A percentile compares a stretch with the other conserved stretches of the same genome.
phyloP scores from a whole-genome alignment of 2,113 vertebrate species.

The Dolichotis patagonum region DNA sequence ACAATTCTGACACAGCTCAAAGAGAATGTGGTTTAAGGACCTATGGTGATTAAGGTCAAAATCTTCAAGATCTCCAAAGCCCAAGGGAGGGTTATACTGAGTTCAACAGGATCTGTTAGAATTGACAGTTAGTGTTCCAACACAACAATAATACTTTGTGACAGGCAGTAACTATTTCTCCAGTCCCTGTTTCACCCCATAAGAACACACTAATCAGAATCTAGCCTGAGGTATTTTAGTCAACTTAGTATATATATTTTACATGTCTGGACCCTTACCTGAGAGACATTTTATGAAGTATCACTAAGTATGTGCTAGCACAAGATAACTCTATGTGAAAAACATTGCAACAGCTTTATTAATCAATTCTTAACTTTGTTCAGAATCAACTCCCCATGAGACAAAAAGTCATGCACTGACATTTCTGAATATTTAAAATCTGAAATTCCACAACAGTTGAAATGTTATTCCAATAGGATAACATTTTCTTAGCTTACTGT shows the following conservation, averaged over 20 bases:
- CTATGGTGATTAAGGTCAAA: neutral
- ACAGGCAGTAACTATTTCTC: slow-evolving; percentile 42
- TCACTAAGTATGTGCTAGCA: neutral
- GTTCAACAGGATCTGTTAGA: slow-evolving; percentile 47
- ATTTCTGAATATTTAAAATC: slow-evolving; percentile 52
- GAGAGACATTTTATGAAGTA: slow-evolving; percentile 16
- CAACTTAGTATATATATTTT: neutral
- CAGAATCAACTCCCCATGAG: slow-evolving; percentile 12
- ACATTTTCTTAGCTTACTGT: slow-evolving; percentile 33
- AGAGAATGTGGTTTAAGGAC: neutral
- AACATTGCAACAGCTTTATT: slow-evolving; percentile 35
- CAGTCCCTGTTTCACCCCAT: neutral
- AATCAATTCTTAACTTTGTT: slow-evolving; percentile 24
- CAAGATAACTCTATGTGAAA: slow-evolving; percentile 52
- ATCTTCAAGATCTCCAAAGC: slow-evolving; percentile 4
- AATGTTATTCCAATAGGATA: slow-evolving; percentile 2
- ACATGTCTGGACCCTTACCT: neutral
- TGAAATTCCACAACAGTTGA: neutral
- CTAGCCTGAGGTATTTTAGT: neutral
- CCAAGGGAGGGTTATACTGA: neutral
- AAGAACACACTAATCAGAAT: slow-evolving; percentile 32
- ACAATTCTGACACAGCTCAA: neutral
- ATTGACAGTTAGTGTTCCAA: slow-evolving; percentile 25
- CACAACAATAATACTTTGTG: neutral
- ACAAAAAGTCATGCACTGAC: slow-evolving; percentile 24